Evolutionary conservation across 2,888 invertebrate species (phyloP).

Genomic region (Trissolcus japonicus): DNA sequence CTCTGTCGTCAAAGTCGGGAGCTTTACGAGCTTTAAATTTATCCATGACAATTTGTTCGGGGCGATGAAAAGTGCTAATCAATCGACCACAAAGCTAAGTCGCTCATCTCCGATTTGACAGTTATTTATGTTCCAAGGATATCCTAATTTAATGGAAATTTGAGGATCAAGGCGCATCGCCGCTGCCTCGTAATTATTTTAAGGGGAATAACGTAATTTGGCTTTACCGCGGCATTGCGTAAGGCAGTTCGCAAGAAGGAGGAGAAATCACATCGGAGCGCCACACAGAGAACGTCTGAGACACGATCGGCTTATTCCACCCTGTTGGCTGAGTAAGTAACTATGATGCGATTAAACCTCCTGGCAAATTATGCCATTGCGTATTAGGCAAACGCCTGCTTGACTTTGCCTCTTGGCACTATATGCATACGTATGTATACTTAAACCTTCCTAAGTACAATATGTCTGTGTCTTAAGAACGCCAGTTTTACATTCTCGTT

Average conservation of each 20-base stretch:
- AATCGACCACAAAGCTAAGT: conserved; percentile 22
- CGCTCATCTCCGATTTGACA: conserved; percentile 23
- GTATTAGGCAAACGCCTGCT: conserved; percentile 65
- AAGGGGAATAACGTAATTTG: conserved; percentile 64
- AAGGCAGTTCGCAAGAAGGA: conserved; percentile 50
- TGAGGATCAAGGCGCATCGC: conserved; percentile 34
- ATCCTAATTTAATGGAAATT: conserved; percentile 51
- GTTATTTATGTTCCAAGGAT: conserved; percentile 28
- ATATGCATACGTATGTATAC: conserved; percentile 46
- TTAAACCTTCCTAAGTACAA: conserved; percentile 38
- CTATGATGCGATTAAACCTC: conserved; percentile 72
- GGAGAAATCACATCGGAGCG: conserved; percentile 56
- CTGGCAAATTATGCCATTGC: conserved; percentile 70
- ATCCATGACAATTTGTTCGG: conserved; percentile 31
- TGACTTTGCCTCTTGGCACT: conserved; percentile 65
- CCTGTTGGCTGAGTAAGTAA: conserved; percentile 69
- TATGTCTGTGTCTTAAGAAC: conserved; percentile 6
- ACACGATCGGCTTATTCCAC: conserved; percentile 74
- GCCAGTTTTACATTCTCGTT: conserved; percentile 8
- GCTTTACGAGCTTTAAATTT: conserved; percentile 23
- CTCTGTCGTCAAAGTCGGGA: conserved; percentile 36
- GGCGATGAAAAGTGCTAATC: conserved; percentile 14
- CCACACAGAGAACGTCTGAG: conserved; percentile 62
- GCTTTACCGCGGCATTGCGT: conserved; percentile 56
- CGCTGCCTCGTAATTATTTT: conserved; percentile 63